Conservation (phyloP, 1,140 invertebrate species). For the Augochlora pura region DNA sequence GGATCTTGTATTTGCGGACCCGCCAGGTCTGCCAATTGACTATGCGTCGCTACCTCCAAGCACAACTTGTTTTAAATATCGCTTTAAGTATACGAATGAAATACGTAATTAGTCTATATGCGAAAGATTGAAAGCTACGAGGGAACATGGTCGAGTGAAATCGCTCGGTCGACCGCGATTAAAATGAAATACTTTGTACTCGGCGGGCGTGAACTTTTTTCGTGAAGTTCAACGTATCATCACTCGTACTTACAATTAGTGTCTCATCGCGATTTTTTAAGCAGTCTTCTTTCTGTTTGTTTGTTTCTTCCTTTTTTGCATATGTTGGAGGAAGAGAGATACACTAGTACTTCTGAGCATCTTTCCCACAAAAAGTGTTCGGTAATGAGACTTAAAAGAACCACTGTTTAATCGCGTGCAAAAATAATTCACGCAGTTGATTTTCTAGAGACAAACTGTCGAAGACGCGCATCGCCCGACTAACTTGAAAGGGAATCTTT, state of each 20-base stretch:
- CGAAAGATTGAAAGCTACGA: constrained; percentile 34
- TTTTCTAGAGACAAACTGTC: neutral
- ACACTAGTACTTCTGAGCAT: neutral
- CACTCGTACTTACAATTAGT: constrained; percentile 11
- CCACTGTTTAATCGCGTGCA: neutral
- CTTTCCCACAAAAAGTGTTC: neutral
- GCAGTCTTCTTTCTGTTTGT: constrained; percentile 35
- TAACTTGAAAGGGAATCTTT: neutral
- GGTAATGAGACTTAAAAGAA: neutral
- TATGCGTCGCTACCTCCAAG: too few relatives aligned
- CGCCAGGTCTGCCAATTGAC: too few relatives aligned
- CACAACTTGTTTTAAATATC: constrained; percentile 7
- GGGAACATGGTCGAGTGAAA: constrained; percentile 9
- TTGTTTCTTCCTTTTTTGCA: neutral
- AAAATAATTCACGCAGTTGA: constrained; percentile 9
- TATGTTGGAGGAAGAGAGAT: constrained; percentile 11
- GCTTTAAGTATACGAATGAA: constrained; percentile 51
- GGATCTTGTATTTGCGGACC: too few relatives aligned
- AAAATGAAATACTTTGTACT: constrained; percentile 53
- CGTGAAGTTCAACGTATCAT: constrained; percentile 20
- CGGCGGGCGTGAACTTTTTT: constrained; percentile 34
- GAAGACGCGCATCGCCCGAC: neutral
- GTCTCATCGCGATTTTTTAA: constrained; percentile 10
- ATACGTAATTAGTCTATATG: constrained; percentile 40
- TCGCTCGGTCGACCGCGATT: constrained; percentile 15